phyloP scores from a whole-genome alignment of 2,797 vertebrate species.

The Ceyx erithaca region DNA sequence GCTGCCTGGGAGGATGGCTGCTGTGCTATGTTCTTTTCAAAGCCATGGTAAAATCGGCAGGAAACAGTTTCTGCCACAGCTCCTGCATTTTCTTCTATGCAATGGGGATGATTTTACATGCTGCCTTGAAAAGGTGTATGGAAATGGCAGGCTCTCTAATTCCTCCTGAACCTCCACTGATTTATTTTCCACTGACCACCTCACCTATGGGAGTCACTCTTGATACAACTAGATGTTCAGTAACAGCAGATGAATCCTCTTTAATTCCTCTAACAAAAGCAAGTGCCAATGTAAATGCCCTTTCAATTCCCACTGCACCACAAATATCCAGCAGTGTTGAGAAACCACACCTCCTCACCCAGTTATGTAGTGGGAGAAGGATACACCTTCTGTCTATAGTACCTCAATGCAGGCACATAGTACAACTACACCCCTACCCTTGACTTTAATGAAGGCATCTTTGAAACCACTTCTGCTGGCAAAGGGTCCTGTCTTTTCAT shows the following conservation, averaged over 20 bases:
- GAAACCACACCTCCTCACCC: neutral
- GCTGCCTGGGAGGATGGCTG: neutral
- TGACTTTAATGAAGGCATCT: neutral
- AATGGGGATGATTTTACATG: neutral
- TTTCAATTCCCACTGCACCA: neutral
- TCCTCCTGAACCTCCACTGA: neutral
- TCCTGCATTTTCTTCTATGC: neutral
- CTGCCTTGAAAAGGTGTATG: neutral
- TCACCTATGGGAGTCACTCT: neutral
- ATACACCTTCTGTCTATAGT: neutral
- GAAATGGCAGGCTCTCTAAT: neutral
- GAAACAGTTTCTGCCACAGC: neutral
- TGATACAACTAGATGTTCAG: neutral
- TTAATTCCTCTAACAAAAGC: neutral
- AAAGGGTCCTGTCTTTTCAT: neutral
- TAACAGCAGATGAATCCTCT: neutral
- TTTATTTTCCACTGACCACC: neutral
- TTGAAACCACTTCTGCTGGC: neutral
- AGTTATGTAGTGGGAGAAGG: neutral
- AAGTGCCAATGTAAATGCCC: neutral
- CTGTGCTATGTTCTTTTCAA: neutral
- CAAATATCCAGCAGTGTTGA: neutral
- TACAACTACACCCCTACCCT: neutral
- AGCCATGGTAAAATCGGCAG: neutral
- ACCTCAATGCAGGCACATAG: neutral